Conservation (phyloP, 2,888 invertebrate species). For the Lasioglossum vierecki region DNA sequence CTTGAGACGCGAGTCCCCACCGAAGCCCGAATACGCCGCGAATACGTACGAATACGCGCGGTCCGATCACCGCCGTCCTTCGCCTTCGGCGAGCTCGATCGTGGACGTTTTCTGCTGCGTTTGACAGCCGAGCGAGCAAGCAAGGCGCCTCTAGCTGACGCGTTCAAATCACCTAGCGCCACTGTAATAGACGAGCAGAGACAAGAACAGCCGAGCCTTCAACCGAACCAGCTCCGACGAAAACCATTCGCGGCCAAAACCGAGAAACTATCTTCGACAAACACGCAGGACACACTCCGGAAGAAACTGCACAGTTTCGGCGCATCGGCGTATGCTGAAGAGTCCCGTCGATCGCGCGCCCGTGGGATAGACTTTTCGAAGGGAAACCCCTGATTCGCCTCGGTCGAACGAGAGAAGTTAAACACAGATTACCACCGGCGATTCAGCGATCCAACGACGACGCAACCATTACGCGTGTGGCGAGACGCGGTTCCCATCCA, state of each 20-base stretch:
- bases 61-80: neutral
- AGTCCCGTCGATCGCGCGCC: neutral
- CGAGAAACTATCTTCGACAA: neutral
- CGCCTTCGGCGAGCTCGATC: neutral
- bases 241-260: neutral
- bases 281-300: neutral
- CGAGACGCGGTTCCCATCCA: slow-evolving; percentile 13
- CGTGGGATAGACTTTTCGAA: neutral
- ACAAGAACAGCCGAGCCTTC: neutral
- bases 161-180: slow-evolving; percentile 7
- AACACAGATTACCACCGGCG: slow-evolving; percentile 54
- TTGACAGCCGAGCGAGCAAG: neutral
- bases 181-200: neutral
- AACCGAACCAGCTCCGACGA: no score
- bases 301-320: neutral
- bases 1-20: neutral
- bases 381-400: slow-evolving; percentile 36
- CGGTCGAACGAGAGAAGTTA: slow-evolving; percentile 40
- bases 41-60: neutral
- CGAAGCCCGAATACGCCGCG: no score
- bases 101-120: no score
- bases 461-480: neutral
- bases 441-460: slow-evolving; percentile 30
- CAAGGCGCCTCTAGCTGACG: slow-evolving; percentile 5
- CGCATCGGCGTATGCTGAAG: neutral